Base-by-base conservation (phyloP, 1,140 invertebrate genomes). In the Anthonomus grandis region DNA sequence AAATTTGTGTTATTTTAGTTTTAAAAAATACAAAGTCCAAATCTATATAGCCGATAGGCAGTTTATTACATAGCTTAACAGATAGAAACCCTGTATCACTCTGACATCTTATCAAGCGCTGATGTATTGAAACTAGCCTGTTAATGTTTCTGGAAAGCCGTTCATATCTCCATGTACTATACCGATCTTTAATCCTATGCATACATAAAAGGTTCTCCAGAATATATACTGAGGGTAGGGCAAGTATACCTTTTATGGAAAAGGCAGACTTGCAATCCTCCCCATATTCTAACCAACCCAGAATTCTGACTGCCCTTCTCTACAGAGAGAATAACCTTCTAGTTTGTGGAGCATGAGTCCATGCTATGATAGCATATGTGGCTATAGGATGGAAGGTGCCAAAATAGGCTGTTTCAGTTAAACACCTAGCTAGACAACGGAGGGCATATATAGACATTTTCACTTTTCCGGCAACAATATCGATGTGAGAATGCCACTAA, bases 331-430 rank as follows among this genome's bases (percentile, higher is more conserved):
- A 37, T 18, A 17, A 8, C 34, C 34, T 37, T 13, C 12, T 22
- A 8, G 34, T 38, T 6, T 38, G 12, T 5, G 48, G 10, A n/a
- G 34, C 13, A 19, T 36, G 31, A 12, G 31, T 36, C 48, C 48
- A 50, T 18, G 31, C 2, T 21, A 37, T 31, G 12, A 50, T 38
- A 34, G 48, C 27, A 50, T 37, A 50, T 8, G 48, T 34, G 13
- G 13, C 13, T n/a, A 17, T 13, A 22, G 31, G 36, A 15, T 36
- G 46, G 15, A n/a, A n/a, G n/a, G n/a, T n/a, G n/a, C n/a, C n/a
- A n/a, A n/a, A n/a, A n/a, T n/a, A n/a, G n/a, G n/a, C 6, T 27
- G 12, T 8, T 13, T 8, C 10, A 31, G 39, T 19, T 38, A 23
- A 38, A 50, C 24, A 13, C 31, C 19, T 6, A 45, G 22, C 8